Conservation (phyloP, 2,888 invertebrate species). For the Cephus rjabovi region DNA sequence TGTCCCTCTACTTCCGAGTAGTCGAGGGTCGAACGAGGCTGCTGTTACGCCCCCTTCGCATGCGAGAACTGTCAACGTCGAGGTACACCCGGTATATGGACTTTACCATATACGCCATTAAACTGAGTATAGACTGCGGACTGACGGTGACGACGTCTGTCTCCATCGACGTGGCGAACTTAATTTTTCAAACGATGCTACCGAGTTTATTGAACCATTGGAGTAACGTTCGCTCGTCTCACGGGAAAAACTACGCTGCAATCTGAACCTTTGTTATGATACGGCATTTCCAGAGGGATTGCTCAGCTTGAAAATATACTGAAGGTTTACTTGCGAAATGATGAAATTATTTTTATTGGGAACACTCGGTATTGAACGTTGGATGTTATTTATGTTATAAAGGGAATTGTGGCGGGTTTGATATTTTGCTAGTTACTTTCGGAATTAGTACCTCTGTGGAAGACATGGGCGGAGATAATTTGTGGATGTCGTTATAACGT, state of each 20-base stretch:
- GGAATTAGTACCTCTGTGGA: not conserved
- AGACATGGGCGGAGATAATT: not conserved
- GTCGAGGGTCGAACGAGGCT: not conserved
- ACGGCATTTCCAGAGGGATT: not conserved
- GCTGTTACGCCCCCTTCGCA: not conserved
- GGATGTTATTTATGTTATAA: not conserved
- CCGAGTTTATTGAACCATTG: not conserved
- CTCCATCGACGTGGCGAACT: slow-evolving; percentile 34
- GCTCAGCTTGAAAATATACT: not conserved
- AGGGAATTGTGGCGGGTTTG: not conserved
- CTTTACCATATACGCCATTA: not conserved
- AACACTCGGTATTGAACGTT: not conserved
- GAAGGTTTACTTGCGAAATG: not conserved
- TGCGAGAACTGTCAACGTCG: not conserved
- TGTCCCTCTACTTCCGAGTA: not conserved
- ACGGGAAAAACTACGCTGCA: not conserved
- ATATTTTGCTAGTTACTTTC: not conserved
- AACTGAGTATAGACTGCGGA: not conserved
- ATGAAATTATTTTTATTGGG: not conserved
- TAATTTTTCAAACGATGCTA: slow-evolving; percentile 33
- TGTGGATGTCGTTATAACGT: not conserved
- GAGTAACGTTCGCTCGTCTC: not conserved
- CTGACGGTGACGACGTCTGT: slow-evolving; percentile 25
- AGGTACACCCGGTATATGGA: not conserved
- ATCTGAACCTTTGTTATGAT: not conserved